phyloP scores from a whole-genome alignment of 1,140 invertebrate genomes.

The Druon quercuslanigerum region DNA sequence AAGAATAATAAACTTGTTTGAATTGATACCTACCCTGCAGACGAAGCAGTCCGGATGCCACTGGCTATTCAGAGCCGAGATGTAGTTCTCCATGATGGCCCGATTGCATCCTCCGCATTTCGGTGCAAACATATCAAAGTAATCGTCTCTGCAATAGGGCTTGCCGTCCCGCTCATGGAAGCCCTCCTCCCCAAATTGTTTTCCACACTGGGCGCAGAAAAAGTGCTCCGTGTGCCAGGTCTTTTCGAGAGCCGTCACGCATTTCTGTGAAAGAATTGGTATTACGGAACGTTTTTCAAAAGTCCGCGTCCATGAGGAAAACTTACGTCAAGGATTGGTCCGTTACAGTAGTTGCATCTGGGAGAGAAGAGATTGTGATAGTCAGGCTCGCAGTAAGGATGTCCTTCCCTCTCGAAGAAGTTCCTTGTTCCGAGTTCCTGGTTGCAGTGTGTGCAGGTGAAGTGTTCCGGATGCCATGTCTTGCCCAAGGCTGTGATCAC shows the following conservation, averaged over 20 bases:
- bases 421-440: slow-evolving; percentile 97
- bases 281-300: neutral
- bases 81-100: slow-evolving; percentile 99
- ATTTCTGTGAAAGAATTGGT: slow-evolving; percentile 86
- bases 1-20: neutral
- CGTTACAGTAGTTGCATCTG: slow-evolving; percentile 98
- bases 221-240: slow-evolving; percentile 99
- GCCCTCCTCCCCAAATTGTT: slow-evolving; percentile 97
- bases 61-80: slow-evolving; percentile 97
- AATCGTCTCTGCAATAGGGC: slow-evolving; percentile 96
- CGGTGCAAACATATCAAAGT: slow-evolving; percentile 99
- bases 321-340: slow-evolving; percentile 96
- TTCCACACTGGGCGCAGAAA: slow-evolving; percentile 98
- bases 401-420: slow-evolving; percentile 98
- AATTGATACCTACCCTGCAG: slow-evolving; percentile 90
- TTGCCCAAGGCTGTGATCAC: slow-evolving; percentile 97
- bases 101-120: slow-evolving; percentile 98
- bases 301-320: slow-evolving; percentile 7
- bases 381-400: slow-evolving; percentile 98
- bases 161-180: slow-evolving; percentile 96
- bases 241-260: slow-evolving; percentile 97
- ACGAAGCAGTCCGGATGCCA: slow-evolving; percentile 99
- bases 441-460: slow-evolving; percentile 97
- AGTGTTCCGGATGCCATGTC: slow-evolving; percentile 99
- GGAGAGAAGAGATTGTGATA: slow-evolving; percentile 99